phyloP scores from a whole-genome alignment of 2,797 vertebrate species.

The Acanthis flammea region DNA sequence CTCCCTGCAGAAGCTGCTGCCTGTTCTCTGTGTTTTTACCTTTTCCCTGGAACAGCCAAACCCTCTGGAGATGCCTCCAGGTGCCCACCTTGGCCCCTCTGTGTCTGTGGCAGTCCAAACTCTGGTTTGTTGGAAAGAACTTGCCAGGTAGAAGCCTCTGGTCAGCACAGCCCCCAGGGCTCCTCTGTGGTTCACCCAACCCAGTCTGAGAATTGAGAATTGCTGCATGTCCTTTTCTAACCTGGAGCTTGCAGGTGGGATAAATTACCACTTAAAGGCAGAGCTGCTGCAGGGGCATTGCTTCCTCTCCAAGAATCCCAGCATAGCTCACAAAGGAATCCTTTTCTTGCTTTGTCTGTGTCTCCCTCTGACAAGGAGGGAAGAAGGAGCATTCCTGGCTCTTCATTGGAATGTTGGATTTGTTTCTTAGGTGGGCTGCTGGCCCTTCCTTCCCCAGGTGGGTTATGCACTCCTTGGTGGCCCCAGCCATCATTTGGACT shows the following conservation, averaged over 20 bases:
- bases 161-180: no score
- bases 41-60: background rate
- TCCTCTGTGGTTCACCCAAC: accelerated
- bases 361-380: background rate
- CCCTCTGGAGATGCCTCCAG: background rate
- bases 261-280: background rate
- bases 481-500: background rate
- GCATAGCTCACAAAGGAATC: background rate
- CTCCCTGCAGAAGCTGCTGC: background rate
- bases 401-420: background rate
- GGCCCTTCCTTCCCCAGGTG: background rate
- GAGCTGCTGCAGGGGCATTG: background rate
- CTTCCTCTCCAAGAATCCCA: background rate
- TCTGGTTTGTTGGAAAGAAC: accelerated
- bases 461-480: no score
- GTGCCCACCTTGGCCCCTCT: background rate
- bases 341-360: background rate
- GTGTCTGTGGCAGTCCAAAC: background rate
- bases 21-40: accelerated
- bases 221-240: background rate
- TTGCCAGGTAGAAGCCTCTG: background rate
- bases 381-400: background rate
- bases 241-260: background rate
- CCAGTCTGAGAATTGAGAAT: no score
- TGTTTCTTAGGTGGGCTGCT: background rate